Conservation (phyloP, 2,888 invertebrate genomes). For the Stenoptilia bipunctidactyla region DNA sequence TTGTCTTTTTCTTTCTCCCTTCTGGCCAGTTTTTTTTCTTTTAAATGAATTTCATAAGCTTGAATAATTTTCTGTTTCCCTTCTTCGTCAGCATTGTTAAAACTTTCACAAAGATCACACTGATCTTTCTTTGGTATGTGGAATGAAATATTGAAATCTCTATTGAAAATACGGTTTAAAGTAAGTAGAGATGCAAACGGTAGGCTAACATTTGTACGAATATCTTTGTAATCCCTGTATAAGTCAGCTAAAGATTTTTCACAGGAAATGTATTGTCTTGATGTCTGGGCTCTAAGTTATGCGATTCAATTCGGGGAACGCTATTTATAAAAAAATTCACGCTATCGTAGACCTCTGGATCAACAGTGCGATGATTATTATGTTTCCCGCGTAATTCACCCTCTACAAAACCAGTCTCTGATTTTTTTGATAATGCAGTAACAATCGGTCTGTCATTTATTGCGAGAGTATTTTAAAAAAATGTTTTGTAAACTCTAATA, state of each 20-base stretch:
- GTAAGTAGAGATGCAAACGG: slow-evolving; percentile 6
- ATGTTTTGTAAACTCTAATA: slow-evolving; percentile 9
- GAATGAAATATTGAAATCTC: no score
- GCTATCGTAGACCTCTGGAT: slow-evolving; percentile 4
- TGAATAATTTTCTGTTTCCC: no score
- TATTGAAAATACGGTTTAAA: slow-evolving; percentile 7
- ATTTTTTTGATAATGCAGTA: slow-evolving; percentile 1
- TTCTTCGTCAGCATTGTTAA: no score
- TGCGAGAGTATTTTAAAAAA: slow-evolving; percentile 10
- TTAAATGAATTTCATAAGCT: no score
- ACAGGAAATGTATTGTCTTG: not conserved
- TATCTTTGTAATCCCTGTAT: slow-evolving; percentile 6
- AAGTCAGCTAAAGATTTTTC: slow-evolving; percentile 3
- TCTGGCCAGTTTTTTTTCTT: no score
- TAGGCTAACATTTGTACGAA: slow-evolving; percentile 3
- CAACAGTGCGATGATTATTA: slow-evolving; percentile 5
- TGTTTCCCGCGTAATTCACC: slow-evolving; percentile 9
- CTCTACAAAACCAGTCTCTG: slow-evolving; percentile 5
- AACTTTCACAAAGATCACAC: no score
- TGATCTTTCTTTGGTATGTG: no score
- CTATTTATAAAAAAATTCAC: slow-evolving; percentile 5
- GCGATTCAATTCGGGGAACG: not conserved
- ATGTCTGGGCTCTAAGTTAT: slow-evolving; percentile 2
- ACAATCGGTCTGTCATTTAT: slow-evolving; percentile 3
- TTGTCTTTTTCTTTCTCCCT: no score